These are phyloP conservation scores for Scotopteryx bipunctaria DNA, from an alignment of 2,888 invertebrate species.

Conservation along the genomic window DNA sequence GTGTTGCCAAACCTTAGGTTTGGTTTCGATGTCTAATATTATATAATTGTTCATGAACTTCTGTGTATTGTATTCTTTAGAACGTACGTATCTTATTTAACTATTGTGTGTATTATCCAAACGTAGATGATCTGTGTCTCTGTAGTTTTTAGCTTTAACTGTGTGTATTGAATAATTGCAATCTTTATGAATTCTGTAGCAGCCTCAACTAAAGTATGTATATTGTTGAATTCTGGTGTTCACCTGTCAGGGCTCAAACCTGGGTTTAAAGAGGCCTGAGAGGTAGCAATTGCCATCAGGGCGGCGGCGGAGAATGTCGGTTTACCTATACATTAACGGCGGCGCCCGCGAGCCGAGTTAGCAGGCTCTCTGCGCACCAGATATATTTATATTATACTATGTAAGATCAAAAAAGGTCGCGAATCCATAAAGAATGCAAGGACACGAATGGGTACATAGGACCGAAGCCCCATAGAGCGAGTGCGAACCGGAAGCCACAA, in stretches of 20 bases:
- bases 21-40: conserved; percentile 31
- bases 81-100: conserved; percentile 6
- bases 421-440: conserved; percentile 9
- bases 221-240: conserved; percentile 1
- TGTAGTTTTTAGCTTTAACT: conserved; percentile 23
- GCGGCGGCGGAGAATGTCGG: neutral
- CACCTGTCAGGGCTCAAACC: conserved; percentile 10
- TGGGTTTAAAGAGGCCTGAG: conserved; percentile 3
- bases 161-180: conserved; percentile 16
- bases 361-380: conserved; percentile 4
- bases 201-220: neutral
- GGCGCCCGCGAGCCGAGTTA: neutral
- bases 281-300: conserved; percentile 1
- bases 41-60: conserved; percentile 3
- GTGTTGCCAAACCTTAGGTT: conserved; percentile 28
- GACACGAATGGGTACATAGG: conserved; percentile 31
- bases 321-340: neutral
- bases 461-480: conserved; percentile 32
- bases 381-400: neutral
- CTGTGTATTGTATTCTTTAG: conserved; percentile 17
- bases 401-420: conserved; percentile 1
- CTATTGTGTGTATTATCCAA: conserved; percentile 10
- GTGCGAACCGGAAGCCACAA: conserved; percentile 38
- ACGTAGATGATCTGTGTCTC: conserved; percentile 21
- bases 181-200: conserved; percentile 6